A percentile compares a stretch with the other conserved stretches of the same genome.
phyloP scores from a whole-genome alignment of 2,113 vertebrate species.

The Thamnaconus septentrionalis region DNA sequence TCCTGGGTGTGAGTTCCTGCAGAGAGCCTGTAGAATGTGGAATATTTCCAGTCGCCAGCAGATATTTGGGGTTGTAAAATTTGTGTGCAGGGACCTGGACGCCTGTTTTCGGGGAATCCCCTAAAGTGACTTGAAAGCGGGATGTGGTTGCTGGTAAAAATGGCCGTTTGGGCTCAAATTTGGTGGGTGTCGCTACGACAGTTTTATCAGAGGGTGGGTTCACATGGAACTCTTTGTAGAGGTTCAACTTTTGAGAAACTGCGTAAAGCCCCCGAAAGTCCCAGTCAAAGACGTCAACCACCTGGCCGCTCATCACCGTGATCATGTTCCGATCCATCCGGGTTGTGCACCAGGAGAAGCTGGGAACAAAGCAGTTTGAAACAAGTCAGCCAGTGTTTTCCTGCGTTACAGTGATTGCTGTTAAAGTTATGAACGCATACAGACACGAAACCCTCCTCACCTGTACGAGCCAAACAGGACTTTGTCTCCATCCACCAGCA shows the following conservation, averaged over 20 bases:
- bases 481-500: slow-evolving; percentile 94
- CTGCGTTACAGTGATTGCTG: too few species aligned
- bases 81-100: slow-evolving; percentile 86
- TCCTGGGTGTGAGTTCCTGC: slow-evolving; percentile 7
- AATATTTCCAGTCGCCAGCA: slow-evolving; percentile 72
- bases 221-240: slow-evolving; percentile 82
- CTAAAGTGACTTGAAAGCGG: slow-evolving; percentile 74
- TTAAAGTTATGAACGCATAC: too few species aligned
- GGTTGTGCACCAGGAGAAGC: slow-evolving; percentile 90
- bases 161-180: slow-evolving; percentile 54
- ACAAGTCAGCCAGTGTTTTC: too few species aligned
- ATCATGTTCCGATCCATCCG: slow-evolving; percentile 91
- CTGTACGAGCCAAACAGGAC: slow-evolving; percentile 92
- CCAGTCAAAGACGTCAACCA: slow-evolving; percentile 86
- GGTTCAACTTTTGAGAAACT: slow-evolving; percentile 85
- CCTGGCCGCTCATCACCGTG: slow-evolving; percentile 88
- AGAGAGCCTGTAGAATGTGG: slow-evolving; percentile 21
- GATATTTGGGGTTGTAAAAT: slow-evolving; percentile 92
- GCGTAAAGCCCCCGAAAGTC: slow-evolving; percentile 95
- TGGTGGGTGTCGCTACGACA: slow-evolving; percentile 29
- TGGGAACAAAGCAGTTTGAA: slow-evolving; percentile 45
- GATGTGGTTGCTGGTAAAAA: slow-evolving; percentile 61
- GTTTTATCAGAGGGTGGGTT: slow-evolving; percentile 28
- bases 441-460: slow-evolving; percentile 38
- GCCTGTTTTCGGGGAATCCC: slow-evolving; percentile 41